These are phyloP conservation scores for Hydrotaea diabolus DNA, from an alignment of 2,888 invertebrate genomes.

Conservation along the genomic window DNA sequence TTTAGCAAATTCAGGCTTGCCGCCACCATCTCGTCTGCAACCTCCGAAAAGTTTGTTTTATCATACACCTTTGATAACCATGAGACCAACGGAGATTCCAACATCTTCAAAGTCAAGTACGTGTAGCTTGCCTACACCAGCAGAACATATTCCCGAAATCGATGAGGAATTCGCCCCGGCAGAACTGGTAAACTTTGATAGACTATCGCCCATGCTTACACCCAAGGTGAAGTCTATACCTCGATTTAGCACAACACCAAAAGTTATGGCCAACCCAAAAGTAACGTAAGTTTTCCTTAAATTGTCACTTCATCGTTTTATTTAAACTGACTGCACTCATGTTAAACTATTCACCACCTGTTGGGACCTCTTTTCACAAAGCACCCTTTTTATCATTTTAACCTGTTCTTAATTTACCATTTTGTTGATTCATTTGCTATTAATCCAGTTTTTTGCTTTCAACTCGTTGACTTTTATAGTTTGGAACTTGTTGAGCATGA, in stretches of 20 bases:
- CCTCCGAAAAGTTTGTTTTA: constrained; percentile 71
- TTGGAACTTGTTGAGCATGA: constrained; percentile 82
- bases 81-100: constrained; percentile 56
- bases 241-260: constrained; percentile 69
- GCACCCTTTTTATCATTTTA: neutral
- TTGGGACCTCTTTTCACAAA: too few species aligned
- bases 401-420: neutral
- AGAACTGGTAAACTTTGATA: constrained; percentile 69
- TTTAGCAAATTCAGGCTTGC: neutral
- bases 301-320: too few species aligned
- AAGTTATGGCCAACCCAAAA: constrained; percentile 44
- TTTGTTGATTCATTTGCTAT: constrained; percentile 5
- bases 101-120: constrained; percentile 18
- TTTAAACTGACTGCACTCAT: too few species aligned
- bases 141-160: constrained; percentile 63
- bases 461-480: constrained; percentile 74
- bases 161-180: constrained; percentile 70
- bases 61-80: constrained; percentile 71
- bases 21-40: constrained; percentile 55
- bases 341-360: too few species aligned
- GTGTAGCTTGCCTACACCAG: constrained; percentile 1
- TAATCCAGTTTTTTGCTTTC: constrained; percentile 18
- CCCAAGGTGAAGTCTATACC: constrained; percentile 33
- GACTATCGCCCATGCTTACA: constrained; percentile 38
- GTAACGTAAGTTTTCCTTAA: constrained; percentile 50